Base-by-base conservation (phyloP, 2,113 vertebrate genomes). In the Cyanoderma ruficeps region DNA sequence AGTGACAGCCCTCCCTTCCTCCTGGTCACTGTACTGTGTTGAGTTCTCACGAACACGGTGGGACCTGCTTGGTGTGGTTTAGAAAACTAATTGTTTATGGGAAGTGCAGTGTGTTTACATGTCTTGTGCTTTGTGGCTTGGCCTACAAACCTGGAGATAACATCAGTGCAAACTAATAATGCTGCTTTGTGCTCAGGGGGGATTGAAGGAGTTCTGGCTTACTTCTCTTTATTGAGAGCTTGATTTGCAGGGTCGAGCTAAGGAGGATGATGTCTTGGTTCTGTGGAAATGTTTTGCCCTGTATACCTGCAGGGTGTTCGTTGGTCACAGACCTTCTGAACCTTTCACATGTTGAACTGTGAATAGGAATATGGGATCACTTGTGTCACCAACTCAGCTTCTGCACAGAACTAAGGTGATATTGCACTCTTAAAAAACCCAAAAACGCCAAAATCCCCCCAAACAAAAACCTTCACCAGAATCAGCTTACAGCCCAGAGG, bases 1-100 rank as follows among this genome's bases (percentile, higher is more conserved):
- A 33, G 21, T 11, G 24, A 5, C 21, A 64, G 35, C 56, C 37
- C n/a, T 63, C 47, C 27, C 47, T 69, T 0, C 1, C 21, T 78
- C 20, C n/a, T 35, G 55, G 33, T 59, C 35, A 3, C 44, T 28
- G 9, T 4, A 0, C 31, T 59, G 37, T 0, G 0, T 1, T 6
- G 35, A 7, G 65, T 14, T 70, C 50, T 39, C 25, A 6, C 9
- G 11, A 50, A 57, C 46, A 7, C 42, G 3, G 28, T 10, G 6
- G 42, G 37, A 14, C 8, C n/a, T 46, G 0, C 15, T 12, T n/a
- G 17, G 10, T 27, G 83, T 70, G 81, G 27, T 55, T 87, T 71
- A 68, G 81, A 50, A 60, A 42, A 71, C 81, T 0, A 78, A 15
- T 21, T 49, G 53, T 55, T 77, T 56, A 15, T 83, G 71, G 67